Evolutionary conservation across 2,797 vertebrate species (phyloP).

Genomic region (Apogon hyalosoma): DNA sequence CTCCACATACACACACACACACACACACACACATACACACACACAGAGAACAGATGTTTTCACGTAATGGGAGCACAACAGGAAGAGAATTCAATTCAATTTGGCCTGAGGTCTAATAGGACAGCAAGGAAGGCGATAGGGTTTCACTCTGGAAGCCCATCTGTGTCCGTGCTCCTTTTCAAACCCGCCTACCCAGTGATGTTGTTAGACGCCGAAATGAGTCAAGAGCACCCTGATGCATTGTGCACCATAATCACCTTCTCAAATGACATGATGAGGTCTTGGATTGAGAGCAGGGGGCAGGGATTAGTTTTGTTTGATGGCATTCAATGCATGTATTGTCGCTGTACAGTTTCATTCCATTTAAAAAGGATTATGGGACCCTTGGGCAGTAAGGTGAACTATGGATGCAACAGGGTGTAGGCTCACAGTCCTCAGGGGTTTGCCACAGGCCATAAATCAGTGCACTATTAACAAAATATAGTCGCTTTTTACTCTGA

Average conservation of each 20-base stretch:
- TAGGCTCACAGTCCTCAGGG: not conserved
- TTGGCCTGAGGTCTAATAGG: conserved; percentile 80
- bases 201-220: conserved; percentile 47
- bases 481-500: not conserved
- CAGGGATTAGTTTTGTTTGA: conserved; percentile 56
- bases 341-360: conserved; percentile 52
- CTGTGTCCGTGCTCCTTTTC: conserved; percentile 61
- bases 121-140: conserved; percentile 70
- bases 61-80: conserved; percentile 76
- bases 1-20: conserved; percentile 34
- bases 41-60: conserved; percentile 78
- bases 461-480: not conserved
- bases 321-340: conserved; percentile 45
- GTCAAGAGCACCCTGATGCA: conserved; percentile 61
- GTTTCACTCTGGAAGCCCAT: conserved; percentile 81
- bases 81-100: conserved; percentile 79
- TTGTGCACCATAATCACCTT: conserved; percentile 61
- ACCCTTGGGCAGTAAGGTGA: conserved; percentile 57
- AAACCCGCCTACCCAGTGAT: conserved; percentile 54
- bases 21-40: conserved; percentile 34
- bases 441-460: not conserved
- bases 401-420: conserved; percentile 21
- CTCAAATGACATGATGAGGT: conserved; percentile 45
- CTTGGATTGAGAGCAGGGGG: conserved; percentile 29
- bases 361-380: conserved; percentile 52